Conservation (phyloP, 2,797 vertebrate species). For the Neosilurus mollespiculum region DNA sequence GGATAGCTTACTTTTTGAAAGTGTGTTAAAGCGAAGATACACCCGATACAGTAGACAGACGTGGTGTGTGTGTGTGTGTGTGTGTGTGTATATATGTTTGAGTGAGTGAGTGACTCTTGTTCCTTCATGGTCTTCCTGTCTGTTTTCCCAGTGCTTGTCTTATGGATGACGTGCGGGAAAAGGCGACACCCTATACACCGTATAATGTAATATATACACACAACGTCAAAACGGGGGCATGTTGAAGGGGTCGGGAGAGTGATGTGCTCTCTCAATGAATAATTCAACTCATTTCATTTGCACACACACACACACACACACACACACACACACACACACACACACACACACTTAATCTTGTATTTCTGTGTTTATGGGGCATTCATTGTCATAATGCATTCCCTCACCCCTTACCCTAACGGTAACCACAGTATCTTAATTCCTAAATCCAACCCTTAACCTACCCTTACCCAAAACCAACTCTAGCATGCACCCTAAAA, state of each 20-base stretch:
- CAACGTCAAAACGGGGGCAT: constrained; percentile 65
- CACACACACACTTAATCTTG: neutral
- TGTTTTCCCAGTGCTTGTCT: constrained; percentile 64
- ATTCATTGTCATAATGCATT: too few relatives aligned
- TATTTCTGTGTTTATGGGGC: too few relatives aligned
- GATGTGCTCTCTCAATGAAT: constrained; percentile 73
- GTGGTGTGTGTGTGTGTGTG: constrained; percentile 51
- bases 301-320: neutral
- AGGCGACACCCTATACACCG: constrained; percentile 73
- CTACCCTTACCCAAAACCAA: too few relatives aligned
- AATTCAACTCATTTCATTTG: constrained; percentile 66
- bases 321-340: neutral
- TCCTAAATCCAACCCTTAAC: too few relatives aligned
- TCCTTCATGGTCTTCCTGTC: constrained; percentile 59
- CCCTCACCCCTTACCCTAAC: too few relatives aligned
- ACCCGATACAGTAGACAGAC: neutral
- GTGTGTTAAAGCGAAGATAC: neutral
- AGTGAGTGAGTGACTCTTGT: constrained; percentile 55
- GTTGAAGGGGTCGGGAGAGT: constrained; percentile 70
- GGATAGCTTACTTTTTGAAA: neutral
- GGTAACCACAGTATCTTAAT: too few relatives aligned
- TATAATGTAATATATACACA: constrained; percentile 78
- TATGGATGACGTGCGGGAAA: constrained; percentile 66
- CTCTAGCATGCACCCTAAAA: too few relatives aligned
- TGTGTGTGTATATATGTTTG: constrained; percentile 18